Base-by-base conservation (phyloP, 1,140 invertebrate species). In the Brachionus angularis region DNA sequence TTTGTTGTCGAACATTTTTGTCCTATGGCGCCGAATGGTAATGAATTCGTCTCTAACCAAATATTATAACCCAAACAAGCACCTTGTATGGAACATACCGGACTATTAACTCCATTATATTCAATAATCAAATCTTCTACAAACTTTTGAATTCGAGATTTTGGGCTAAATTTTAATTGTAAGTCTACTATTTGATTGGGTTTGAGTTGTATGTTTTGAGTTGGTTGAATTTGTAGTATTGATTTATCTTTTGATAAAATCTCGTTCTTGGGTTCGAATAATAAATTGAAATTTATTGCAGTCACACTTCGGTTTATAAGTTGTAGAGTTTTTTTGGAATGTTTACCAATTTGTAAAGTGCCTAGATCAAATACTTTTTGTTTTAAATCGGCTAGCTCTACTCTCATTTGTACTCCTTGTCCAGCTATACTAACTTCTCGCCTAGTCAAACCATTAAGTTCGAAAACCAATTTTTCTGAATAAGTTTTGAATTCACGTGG, bases 51-150 rank as follows among this genome's bases (percentile, higher is more conserved):
- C 71, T 82, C 80, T 3, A 82, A 74, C n/a, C 33, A 67, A 39
- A 82, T 76, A 71, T 82, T 79, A 75, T 81, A 78, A 21, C 79
- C 81, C 16, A 79, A 75, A 74, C 79, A 80, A 10, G 76, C 77
- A 23, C 80, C 81, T 29, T 75, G 73, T 4, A 82, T 71, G 3
- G 79, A 75, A 76, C 81, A 82, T 39, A 82, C 49, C 5, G 81
- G 77, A 74, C 78, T 77, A 36, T 74, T 76, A 29, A 79, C 69
- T 16, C 79, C 79, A 21, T 76, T 75, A 76, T 77, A 78, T 74
- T 82, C 79, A 55, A 81, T 42, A 53, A 79, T 70, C 14, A 80
- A 75, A 73, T 81, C 79, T 74, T 81, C 80, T 36, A 75, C 76
- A 71, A 81, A 81, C 67, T 76, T 77, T 12, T 78, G 76, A 21